These are phyloP conservation scores for Chloroceryle amazona DNA, from an alignment of 2,797 vertebrate genomes.

Conservation along the genomic window DNA sequence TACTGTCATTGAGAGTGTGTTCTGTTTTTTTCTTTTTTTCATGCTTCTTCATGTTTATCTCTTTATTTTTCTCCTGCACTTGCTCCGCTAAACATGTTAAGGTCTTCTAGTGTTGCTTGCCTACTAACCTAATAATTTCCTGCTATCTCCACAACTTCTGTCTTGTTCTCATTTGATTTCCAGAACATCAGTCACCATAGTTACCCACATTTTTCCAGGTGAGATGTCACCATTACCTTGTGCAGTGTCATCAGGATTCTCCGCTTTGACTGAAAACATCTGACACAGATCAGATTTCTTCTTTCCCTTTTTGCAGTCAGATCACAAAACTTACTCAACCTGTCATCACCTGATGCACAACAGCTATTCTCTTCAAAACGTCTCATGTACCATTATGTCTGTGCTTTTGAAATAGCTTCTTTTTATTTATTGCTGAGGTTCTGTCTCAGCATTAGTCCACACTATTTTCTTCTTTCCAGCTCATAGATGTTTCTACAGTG, in stretches of 20 bases:
- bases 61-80: background rate
- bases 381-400: background rate
- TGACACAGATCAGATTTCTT: background rate
- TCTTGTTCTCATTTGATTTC: background rate
- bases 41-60: background rate
- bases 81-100: background rate
- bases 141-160: background rate
- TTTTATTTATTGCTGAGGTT: background rate
- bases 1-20: background rate
- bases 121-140: background rate
- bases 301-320: background rate
- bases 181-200: background rate
- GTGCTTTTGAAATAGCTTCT: background rate
- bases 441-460: background rate
- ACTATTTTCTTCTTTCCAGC: background rate
- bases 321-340: background rate
- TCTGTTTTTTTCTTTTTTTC: background rate
- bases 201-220: background rate
- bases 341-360: background rate
- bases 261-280: background rate
- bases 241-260: background rate
- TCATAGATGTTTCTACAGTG: background rate
- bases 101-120: background rate
- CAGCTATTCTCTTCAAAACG: background rate
- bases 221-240: background rate